Evolutionary conservation across 2,797 vertebrate species (phyloP), one percentile per base, ranked within the genome.

Genomic region (Lophius americanus): DNA sequence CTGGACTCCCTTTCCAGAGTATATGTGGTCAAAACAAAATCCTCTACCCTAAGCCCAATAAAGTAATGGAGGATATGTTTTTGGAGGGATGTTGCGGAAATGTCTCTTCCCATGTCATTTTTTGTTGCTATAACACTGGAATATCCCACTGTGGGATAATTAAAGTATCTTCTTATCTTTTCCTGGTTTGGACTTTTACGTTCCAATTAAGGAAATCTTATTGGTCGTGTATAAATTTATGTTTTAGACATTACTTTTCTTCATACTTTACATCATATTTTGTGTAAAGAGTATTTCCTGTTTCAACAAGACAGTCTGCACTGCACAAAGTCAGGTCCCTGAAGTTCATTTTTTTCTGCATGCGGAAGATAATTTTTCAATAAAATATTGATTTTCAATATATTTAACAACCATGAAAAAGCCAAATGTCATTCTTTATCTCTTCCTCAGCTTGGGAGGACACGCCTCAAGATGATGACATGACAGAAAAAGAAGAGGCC

Each of bases 401-500:
- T 44, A 0, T 39, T 2, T 10, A 38, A 41, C 9, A 10, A 0
- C 6, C 0, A 57, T 64, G 3, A 6, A 1, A 41, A 51, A 8
- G 1, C 0, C 39, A 36, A 35, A 12, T 37, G 3, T 44, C 0
- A 12, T 52, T 58, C 4, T 49, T 48, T 49, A 4, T 38, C 57
- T 1, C 9, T 35, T 53, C 51, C 1, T 73, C 79, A 95, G 94
- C 87, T 42, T 94, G 94, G 94, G 92, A 94, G 68, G 92, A 93
- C 35, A 76, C 70, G 9, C 67, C 85, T 66, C 83, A 88, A 74
- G 71, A 71, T 11, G 89, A 92, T 0, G 88, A 92, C 73, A 90
- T 94, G 92, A 94, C 92, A 0, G 93, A 93, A 32, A 95, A 92
- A 75, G 91, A 94, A 77, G 93, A 95, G 72, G 92, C 91, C 37